Evolutionary conservation across 2,797 vertebrate genomes (phyloP).

Genomic region (Cossypha dichroa): DNA sequence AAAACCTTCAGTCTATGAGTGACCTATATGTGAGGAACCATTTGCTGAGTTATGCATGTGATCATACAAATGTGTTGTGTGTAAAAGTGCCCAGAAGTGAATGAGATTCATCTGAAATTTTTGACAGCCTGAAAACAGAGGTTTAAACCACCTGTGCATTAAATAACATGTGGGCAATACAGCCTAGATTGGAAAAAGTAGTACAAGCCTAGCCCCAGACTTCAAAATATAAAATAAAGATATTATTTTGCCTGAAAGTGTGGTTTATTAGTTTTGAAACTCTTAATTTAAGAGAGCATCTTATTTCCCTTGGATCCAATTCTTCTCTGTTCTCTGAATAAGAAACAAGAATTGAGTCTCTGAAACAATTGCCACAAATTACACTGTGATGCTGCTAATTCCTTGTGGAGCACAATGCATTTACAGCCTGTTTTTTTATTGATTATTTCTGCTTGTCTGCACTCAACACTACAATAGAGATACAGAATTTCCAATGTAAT

Average conservation of each 20-base stretch:
- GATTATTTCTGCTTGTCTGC: background rate
- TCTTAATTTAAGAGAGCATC: background rate
- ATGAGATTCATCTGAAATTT: background rate
- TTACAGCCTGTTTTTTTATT: conserved; percentile 2
- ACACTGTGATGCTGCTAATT: background rate
- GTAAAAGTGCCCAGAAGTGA: background rate
- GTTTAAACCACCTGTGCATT: background rate
- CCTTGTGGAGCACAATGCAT: background rate
- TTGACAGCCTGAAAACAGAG: background rate
- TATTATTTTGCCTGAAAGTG: background rate
- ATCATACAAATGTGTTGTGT: background rate
- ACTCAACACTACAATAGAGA: background rate
- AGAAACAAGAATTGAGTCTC: background rate
- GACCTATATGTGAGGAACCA: background rate
- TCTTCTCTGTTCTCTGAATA: background rate
- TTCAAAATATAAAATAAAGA: background rate
- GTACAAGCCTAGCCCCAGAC: background rate
- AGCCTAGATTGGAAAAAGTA: background rate
- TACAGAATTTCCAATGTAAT: background rate
- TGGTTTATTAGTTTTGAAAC: conserved; percentile 6
- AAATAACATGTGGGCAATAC: background rate
- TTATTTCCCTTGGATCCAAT: conserved; percentile 39
- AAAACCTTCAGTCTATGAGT: background rate
- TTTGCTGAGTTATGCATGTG: background rate
- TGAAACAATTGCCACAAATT: conserved; percentile 33